Conservation (phyloP, 2,888 invertebrate species). For the Mactromeris polynyma region DNA sequence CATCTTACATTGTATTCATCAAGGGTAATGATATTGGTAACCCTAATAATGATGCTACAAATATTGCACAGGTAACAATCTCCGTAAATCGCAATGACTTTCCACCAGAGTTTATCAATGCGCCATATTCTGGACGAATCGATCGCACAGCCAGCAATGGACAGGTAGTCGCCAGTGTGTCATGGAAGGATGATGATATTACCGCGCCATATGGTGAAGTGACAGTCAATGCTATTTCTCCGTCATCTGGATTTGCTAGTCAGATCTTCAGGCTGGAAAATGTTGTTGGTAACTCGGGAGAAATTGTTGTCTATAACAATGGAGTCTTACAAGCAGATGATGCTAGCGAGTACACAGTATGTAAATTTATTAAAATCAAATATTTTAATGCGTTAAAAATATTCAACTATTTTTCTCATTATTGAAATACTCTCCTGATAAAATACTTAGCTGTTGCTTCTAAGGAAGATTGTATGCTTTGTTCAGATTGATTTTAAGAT, state of each 20-base stretch:
- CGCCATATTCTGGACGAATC: slow-evolving; percentile 66
- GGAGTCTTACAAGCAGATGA: slow-evolving; percentile 72
- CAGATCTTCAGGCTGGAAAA: slow-evolving; percentile 71
- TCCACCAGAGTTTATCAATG: slow-evolving; percentile 62
- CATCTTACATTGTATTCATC: slow-evolving; percentile 57
- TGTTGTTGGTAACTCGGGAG: slow-evolving; percentile 58
- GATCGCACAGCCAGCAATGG: slow-evolving; percentile 49
- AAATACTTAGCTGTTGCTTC: too few species aligned
- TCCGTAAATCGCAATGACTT: slow-evolving; percentile 64
- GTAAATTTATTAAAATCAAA: slow-evolving; percentile 39
- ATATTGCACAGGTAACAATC: slow-evolving; percentile 61
- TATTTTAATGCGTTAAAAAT: too few species aligned
- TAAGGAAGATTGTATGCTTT: too few species aligned
- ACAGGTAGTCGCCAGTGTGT: slow-evolving; percentile 44
- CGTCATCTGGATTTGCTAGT: slow-evolving; percentile 71
- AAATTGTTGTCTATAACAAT: slow-evolving; percentile 70
- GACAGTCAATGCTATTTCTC: slow-evolving; percentile 73
- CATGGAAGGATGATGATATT: slow-evolving; percentile 66
- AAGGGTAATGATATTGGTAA: slow-evolving; percentile 68
- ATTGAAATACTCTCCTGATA: too few species aligned
- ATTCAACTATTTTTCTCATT: too few species aligned
- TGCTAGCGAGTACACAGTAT: slow-evolving; percentile 72
- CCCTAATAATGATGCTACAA: slow-evolving; percentile 56
- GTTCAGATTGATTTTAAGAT: too few species aligned
- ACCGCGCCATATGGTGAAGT: slow-evolving; percentile 79